Conservation (phyloP, 1,140 invertebrate genomes). For the Helicoverpa zea region DNA sequence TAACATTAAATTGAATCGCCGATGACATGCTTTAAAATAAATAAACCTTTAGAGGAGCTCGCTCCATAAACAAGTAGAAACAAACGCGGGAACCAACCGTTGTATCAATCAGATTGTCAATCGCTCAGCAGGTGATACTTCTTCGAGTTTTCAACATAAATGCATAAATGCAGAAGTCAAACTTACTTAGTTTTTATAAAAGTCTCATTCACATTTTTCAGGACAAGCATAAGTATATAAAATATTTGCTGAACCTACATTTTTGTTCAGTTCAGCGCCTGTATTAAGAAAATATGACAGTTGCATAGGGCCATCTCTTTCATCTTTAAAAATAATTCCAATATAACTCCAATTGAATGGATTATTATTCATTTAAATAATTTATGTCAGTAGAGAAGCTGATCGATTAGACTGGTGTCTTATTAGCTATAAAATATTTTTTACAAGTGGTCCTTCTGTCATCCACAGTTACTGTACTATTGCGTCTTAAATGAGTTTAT, state of each 20-base stretch:
- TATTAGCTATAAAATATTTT: not conserved
- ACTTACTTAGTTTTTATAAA: not conserved
- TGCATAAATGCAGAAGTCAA: slow-evolving; percentile 17
- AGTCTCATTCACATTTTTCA: too few relatives aligned
- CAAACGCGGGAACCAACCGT: slow-evolving; percentile 7
- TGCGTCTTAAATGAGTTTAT: slow-evolving; percentile 7
- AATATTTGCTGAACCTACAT: too few relatives aligned
- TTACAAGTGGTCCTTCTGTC: not conserved
- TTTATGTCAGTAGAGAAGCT: too few relatives aligned
- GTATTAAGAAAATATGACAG: too few relatives aligned
- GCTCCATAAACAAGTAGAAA: slow-evolving; percentile 13
- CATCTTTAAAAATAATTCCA: too few relatives aligned
- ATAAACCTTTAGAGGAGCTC: not conserved
- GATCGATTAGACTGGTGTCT: too few relatives aligned
- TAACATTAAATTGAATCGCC: too few relatives aligned
- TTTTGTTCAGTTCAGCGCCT: too few relatives aligned
- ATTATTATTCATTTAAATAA: too few relatives aligned
- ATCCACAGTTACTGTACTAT: not conserved
- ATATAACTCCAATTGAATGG: too few relatives aligned
- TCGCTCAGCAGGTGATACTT: slow-evolving; percentile 39
- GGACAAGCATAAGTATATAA: too few relatives aligned
- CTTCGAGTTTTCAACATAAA: not conserved
- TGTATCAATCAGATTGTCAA: slow-evolving; percentile 42
- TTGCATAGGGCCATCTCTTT: too few relatives aligned
- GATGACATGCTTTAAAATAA: slow-evolving; percentile 24